Evolutionary conservation across 2,797 vertebrate genomes (phyloP).

Genomic region (Pygocentrus nattereri): DNA sequence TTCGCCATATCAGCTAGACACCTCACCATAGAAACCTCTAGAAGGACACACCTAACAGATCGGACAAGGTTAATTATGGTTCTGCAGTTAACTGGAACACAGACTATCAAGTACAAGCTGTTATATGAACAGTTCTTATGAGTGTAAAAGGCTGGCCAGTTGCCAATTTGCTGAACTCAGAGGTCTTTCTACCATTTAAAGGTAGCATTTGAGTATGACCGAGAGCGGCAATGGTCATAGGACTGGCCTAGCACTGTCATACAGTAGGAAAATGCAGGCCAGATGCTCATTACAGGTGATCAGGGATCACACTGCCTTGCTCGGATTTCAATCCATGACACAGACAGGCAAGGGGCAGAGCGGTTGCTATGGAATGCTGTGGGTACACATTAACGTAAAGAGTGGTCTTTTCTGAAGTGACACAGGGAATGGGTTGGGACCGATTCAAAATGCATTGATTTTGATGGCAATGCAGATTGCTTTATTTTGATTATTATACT

Average conservation of each 20-base stretch:
- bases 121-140: neutral
- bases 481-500: too few species aligned
- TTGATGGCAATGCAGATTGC: too few species aligned
- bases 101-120: neutral
- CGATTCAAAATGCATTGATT: too few species aligned
- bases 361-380: too few species aligned
- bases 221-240: neutral
- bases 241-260: neutral
- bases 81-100: constrained; percentile 39
- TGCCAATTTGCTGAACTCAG: neutral
- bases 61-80: constrained; percentile 18
- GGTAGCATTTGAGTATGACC: neutral
- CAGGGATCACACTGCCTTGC: neutral
- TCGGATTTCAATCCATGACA: neutral
- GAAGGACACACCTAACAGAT: constrained; percentile 19
- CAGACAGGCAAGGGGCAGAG: too few species aligned
- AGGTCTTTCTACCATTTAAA: neutral
- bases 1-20: constrained; percentile 20
- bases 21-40: neutral
- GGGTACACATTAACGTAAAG: too few species aligned
- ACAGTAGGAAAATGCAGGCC: neutral
- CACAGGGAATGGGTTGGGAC: too few species aligned
- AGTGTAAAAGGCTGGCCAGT: neutral
- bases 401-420: too few species aligned
- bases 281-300: neutral